Conservation (phyloP, 2,888 invertebrate species). For the Sthenelais limicola region DNA sequence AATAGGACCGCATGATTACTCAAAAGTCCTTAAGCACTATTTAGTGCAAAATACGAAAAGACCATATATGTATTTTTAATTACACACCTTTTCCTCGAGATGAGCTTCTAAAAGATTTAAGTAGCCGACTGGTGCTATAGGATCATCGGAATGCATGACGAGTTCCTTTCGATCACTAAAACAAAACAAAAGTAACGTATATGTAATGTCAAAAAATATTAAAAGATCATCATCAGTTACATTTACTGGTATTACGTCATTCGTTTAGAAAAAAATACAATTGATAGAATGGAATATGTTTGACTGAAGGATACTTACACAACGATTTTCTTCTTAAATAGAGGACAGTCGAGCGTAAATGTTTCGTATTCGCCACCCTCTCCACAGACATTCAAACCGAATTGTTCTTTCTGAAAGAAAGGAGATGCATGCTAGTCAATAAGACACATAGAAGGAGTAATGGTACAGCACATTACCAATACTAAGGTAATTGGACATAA, state of each 20-base stretch:
- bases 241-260: too few species aligned
- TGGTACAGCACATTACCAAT: too few species aligned
- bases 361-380: slow-evolving; percentile 99
- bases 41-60: too few species aligned
- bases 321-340: slow-evolving; percentile 90
- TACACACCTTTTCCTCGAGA: slow-evolving; percentile 76
- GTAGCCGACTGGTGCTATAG: slow-evolving; percentile 95
- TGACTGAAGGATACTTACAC: slow-evolving; percentile 81
- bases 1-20: too few species aligned
- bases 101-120: slow-evolving; percentile 88
- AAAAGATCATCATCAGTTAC: too few species aligned
- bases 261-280: too few species aligned
- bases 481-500: too few species aligned
- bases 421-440: too few species aligned
- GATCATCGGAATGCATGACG: slow-evolving; percentile 91
- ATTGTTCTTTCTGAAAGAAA: slow-evolving; percentile 84
- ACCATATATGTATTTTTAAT: too few species aligned
- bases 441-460: too few species aligned
- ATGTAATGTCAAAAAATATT: not conserved
- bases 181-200: not conserved
- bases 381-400: slow-evolving; percentile 78
- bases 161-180: slow-evolving; percentile 78
- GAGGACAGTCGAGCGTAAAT: slow-evolving; percentile 95
- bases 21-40: too few species aligned
- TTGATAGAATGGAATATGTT: not conserved